Conservation (phyloP, 2,888 invertebrate genomes). For the Rhorus exstirpatorius region DNA sequence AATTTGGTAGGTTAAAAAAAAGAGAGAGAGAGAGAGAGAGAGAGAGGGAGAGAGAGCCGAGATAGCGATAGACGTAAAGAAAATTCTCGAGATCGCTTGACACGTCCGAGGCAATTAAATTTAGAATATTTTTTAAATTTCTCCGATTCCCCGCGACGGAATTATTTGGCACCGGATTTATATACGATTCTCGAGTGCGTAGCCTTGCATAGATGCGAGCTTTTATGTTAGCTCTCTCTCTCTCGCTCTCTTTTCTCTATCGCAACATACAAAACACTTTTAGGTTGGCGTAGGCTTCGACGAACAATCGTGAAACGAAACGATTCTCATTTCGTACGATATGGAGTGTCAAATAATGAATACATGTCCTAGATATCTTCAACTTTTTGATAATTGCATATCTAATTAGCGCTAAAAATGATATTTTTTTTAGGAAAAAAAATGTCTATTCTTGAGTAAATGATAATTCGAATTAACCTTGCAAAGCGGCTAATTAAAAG, state of each 20-base stretch:
- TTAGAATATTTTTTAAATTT: conserved; percentile 86
- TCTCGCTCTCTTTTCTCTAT: conserved; percentile 72
- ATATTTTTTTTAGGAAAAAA: no score
- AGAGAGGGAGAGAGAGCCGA: conserved; percentile 11
- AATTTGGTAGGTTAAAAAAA: conserved; percentile 22
- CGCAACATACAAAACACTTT: conserved; percentile 68
- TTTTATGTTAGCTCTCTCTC: conserved; percentile 71
- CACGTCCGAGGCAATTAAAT: conserved; percentile 82
- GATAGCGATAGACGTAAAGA: conserved; percentile 48
- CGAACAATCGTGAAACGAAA: conserved; percentile 47
- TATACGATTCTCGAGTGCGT: conserved; percentile 35
- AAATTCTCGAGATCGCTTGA: conserved; percentile 72
- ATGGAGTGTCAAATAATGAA: not conserved
- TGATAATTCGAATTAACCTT: no score
- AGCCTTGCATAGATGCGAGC: conserved; percentile 61
- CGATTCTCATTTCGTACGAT: not conserved
- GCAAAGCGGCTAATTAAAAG: no score
- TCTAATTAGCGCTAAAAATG: no score
- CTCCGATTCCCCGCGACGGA: conserved; percentile 83
- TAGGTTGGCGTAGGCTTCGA: conserved; percentile 59
- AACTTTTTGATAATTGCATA: no score
- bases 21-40: conserved; percentile 17
- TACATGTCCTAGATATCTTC: not conserved
- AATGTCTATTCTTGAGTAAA: no score
- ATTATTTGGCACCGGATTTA: conserved; percentile 83